phyloP scores from a whole-genome alignment of 2,113 vertebrate species.

The Pseudopodoces humilis region DNA sequence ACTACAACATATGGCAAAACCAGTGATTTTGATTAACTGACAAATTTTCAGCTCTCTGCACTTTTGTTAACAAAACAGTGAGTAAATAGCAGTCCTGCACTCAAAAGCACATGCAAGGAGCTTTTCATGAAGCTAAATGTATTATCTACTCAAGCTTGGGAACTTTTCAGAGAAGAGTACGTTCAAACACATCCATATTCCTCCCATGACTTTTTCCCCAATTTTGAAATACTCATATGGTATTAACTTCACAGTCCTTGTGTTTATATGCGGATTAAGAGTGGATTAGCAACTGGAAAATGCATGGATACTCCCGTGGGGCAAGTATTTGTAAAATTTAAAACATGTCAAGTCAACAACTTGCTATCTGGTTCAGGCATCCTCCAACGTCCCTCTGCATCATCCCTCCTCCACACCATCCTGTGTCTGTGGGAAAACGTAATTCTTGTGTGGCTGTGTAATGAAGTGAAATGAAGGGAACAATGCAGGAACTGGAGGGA shows the following conservation, averaged over 20 bases:
- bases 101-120: not conserved
- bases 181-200: not conserved
- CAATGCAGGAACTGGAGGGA: not conserved
- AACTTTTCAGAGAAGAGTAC: not conserved
- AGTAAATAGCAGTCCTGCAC: not conserved
- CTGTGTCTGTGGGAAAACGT: not conserved
- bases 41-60: not conserved
- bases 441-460: not conserved
- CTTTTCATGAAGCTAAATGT: not conserved
- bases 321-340: not conserved
- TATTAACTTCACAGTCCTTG: not conserved
- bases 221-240: not conserved
- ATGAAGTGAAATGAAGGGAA: not conserved
- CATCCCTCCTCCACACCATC: not conserved
- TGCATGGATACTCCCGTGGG: not conserved
- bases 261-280: not conserved
- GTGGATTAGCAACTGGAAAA: not conserved
- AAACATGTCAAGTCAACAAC: not conserved
- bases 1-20: not conserved
- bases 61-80: not conserved
- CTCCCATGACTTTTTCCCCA: not conserved
- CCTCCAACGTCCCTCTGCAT: not conserved
- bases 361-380: not conserved
- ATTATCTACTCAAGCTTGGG: not conserved
- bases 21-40: not conserved